Base-by-base conservation (phyloP, 2,797 vertebrate genomes). In the Pempheris klunzingeri region DNA sequence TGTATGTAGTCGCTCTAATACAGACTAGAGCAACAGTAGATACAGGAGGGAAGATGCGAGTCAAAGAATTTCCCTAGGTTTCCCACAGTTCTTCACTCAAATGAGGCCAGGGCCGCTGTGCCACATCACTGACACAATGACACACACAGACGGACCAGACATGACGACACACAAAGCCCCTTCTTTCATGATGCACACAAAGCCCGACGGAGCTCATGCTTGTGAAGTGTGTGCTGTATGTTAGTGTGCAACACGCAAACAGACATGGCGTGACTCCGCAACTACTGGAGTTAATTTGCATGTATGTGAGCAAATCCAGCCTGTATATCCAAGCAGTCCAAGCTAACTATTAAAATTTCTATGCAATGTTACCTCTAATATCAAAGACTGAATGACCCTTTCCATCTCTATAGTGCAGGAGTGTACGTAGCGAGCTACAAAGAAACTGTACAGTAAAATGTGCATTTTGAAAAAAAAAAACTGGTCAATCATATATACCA, bases 21-120 rank as follows among this genome's bases (percentile, higher is more conserved):
- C n/a, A 74, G 43, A 44, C 55, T 44, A 53, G 18, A 69, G 26
- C 22, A 17, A 57, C 41, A 69, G 38, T n/a, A 36, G 39, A 49
- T 10, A 20, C 39, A 24, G 47, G 18, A 79, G 75, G 55, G 52
- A 67, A 0, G 24, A 46, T 20, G 61, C 38, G 36, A n/a, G 55
- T 32, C 36, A 13, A 26, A 30, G 44, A 69, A 61, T 28, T 14
- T 24, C 46, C 49, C 22, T 38, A 52, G 34, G 72, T 81, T 85
- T 65, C 63, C 58, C 81, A 74, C 62, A 84, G 67, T 82, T 49
- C 67, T 63, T 75, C 30, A 39, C 32, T 70, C 20, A 67, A 83
- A 82, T 68, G 53, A 85, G 82, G 72, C 54, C 77, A 77, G 38
- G 20, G 36, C 12, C 12, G 0, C 73, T 20, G 54, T 36, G 32